A percentile compares a stretch with the other conserved stretches of the same genome.
These are phyloP conservation scores for Morinoia aosen DNA, from an alignment of 2,888 invertebrate species.

Conservation along the genomic window DNA sequence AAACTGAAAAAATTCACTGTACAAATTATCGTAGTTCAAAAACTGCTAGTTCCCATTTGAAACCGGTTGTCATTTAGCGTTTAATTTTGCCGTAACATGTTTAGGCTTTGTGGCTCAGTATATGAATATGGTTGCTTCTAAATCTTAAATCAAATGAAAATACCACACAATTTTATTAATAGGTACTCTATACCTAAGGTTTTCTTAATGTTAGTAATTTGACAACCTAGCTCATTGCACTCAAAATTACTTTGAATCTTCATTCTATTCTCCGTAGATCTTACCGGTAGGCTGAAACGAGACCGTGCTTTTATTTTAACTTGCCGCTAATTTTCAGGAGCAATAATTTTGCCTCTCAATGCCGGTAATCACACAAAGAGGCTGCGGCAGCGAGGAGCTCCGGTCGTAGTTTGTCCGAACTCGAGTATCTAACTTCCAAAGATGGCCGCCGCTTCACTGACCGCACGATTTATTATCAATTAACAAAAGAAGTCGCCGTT, in stretches of 20 bases:
- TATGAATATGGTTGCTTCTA: background rate
- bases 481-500: conserved; percentile 29
- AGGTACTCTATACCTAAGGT: background rate
- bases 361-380: conserved; percentile 50
- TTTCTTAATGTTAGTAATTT: background rate
- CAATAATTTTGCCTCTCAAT: conserved; percentile 23
- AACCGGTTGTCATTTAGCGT: background rate
- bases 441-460: conserved; percentile 51
- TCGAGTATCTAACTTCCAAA: conserved; percentile 50
- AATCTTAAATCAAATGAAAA: background rate
- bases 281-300: background rate
- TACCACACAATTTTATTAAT: background rate
- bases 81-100: background rate
- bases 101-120: background rate
- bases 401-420: conserved; percentile 2
- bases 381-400: conserved; percentile 5
- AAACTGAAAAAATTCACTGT: background rate
- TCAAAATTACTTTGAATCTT: background rate
- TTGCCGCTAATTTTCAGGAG: background rate
- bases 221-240: background rate
- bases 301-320: conserved; percentile 5
- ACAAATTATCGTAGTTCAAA: background rate
- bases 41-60: background rate
- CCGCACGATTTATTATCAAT: conserved; percentile 45
- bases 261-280: background rate